phyloP scores from a whole-genome alignment of 2,888 invertebrate species.

The Ecliptopera silaceata region DNA sequence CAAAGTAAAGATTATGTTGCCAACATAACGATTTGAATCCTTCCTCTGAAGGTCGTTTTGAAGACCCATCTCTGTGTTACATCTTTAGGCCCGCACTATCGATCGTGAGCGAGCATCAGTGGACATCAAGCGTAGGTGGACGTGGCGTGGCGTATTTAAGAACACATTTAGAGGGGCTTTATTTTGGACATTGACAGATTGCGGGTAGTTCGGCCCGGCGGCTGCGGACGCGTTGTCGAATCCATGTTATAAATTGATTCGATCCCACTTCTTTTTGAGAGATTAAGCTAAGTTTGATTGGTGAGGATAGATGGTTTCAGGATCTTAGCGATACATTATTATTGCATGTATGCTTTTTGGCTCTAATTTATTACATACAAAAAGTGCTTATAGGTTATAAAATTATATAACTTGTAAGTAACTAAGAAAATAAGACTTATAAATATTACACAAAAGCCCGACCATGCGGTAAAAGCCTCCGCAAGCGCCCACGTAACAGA shows the following conservation, averaged over 20 bases:
- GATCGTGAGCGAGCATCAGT: constrained; percentile 55
- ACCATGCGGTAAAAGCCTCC: background rate
- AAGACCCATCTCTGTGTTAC: background rate
- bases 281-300: constrained; percentile 34
- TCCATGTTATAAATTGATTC: constrained; percentile 61
- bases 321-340: background rate
- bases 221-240: constrained; percentile 51
- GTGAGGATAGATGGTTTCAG: constrained; percentile 8
- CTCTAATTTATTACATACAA: too few relatives aligned
- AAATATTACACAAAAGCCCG: too few relatives aligned
- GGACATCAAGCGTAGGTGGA: constrained; percentile 54
- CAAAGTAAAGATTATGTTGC: too few relatives aligned
- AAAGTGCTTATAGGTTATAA: too few relatives aligned
- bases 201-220: constrained; percentile 54
- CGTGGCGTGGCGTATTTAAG: constrained; percentile 61
- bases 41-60: too few relatives aligned
- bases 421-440: too few relatives aligned
- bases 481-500: constrained; percentile 8
- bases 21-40: too few relatives aligned
- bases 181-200: constrained; percentile 73
- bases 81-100: constrained; percentile 47
- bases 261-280: constrained; percentile 32
- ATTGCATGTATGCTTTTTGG: too few relatives aligned
- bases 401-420: too few relatives aligned
- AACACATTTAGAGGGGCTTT: constrained; percentile 73